Evolutionary conservation across 2,797 vertebrate genomes (phyloP).

Genomic region (Etheostoma perlongum): DNA sequence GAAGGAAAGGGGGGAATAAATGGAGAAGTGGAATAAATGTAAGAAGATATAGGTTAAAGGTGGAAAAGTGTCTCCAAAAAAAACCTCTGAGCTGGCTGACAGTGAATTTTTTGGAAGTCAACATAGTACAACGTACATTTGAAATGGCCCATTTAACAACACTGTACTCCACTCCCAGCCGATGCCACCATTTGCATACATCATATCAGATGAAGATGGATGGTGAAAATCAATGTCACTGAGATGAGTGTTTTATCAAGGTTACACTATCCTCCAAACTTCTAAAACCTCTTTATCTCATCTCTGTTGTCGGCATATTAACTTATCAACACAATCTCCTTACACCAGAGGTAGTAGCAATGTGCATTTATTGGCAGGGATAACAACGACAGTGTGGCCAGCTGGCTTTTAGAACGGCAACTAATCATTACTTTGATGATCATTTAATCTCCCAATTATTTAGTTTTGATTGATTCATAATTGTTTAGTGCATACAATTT

Average conservation of each 20-base stretch:
- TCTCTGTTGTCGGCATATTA: conserved; percentile 81
- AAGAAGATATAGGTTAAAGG: conserved; percentile 48
- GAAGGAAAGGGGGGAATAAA: conserved; percentile 10
- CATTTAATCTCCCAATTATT: conserved; percentile 17
- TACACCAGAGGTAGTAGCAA: conserved; percentile 51
- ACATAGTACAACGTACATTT: conserved; percentile 84
- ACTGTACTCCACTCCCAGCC: conserved; percentile 81
- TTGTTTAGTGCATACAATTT: background rate
- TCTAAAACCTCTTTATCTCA: conserved; percentile 85
- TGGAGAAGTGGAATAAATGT: conserved; percentile 34
- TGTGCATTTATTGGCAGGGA: conserved; percentile 56
- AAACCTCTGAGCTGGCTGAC: conserved; percentile 55
- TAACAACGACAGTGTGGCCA: conserved; percentile 24
- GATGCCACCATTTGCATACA: conserved; percentile 90
- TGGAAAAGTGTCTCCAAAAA: conserved; percentile 58
- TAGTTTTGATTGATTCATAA: conserved; percentile 3
- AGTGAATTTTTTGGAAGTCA: conserved; percentile 80
- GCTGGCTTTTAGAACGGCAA: conserved; percentile 18
- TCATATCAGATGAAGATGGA: conserved; percentile 94
- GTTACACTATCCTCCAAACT: conserved; percentile 89
- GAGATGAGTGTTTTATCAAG: conserved; percentile 93
- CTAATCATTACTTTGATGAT: conserved; percentile 25
- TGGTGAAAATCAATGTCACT: conserved; percentile 89
- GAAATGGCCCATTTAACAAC: conserved; percentile 92
- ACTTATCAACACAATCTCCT: conserved; percentile 76